Percentiles rank a stretch among this genome's conserved stretches.
phyloP scores from a whole-genome alignment of 2,113 vertebrate species.

The Malaclemys terrapin region DNA sequence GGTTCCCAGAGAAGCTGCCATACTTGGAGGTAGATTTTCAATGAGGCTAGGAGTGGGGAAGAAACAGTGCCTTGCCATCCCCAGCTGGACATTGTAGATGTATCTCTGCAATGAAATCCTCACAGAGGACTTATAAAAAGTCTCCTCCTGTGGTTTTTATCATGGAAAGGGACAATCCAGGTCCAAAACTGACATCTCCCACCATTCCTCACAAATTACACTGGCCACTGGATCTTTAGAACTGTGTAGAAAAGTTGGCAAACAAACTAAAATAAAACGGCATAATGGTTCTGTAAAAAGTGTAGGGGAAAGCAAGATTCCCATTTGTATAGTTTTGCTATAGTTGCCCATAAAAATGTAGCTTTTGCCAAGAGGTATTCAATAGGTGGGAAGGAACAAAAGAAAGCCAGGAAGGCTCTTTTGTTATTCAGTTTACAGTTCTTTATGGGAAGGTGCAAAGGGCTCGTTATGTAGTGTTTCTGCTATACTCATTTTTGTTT shows the following conservation, averaged over 20 bases:
- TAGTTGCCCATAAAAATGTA: not conserved
- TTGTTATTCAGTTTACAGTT: not conserved
- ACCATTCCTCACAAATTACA: not conserved
- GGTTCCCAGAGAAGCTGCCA: not conserved
- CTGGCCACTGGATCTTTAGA: not conserved
- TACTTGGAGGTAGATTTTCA: not conserved
- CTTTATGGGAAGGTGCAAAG: not conserved
- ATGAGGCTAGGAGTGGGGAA: not conserved
- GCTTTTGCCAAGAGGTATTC: not conserved
- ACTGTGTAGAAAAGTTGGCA: not conserved
- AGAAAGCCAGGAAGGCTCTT: not conserved
- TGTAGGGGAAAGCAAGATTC: not conserved
- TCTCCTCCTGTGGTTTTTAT: not conserved
- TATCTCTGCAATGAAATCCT: not conserved
- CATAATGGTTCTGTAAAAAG: rapidly evolving
- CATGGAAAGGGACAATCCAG: not conserved
- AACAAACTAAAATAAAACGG: slow-evolving; percentile 1
- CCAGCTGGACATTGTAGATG: not conserved
- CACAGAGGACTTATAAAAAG: not conserved
- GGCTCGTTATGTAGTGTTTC: not conserved
- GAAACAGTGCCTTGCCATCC: not conserved
- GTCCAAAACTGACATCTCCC: not conserved
- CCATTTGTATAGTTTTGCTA: not conserved
- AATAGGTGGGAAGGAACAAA: not conserved
- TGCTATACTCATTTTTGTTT: not conserved